A percentile compares a stretch with the other conserved stretches of the same genome.
These are phyloP conservation scores for Spilogale gracilis DNA, from an alignment of 2,113 vertebrate species.

Conservation along the genomic window DNA sequence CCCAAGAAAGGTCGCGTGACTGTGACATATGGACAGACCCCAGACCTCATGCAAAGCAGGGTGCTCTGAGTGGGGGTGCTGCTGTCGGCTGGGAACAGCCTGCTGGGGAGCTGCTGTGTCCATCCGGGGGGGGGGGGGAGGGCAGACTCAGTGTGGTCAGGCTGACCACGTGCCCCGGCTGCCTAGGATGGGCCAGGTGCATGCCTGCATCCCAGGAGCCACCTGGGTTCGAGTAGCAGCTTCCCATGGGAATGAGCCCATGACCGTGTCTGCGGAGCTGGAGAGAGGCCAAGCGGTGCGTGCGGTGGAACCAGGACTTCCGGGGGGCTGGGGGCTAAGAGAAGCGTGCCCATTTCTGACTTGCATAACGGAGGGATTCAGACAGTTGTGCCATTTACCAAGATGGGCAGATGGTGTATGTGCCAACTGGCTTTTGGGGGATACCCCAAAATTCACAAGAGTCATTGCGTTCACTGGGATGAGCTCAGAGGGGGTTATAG, in stretches of 20 bases:
- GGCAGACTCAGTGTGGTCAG: not conserved
- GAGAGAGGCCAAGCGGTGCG: not conserved
- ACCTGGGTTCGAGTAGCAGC: too few relatives aligned
- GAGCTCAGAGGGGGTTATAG: not conserved
- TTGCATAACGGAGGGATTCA: fast-evolving
- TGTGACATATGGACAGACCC: too few relatives aligned
- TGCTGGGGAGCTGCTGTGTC: not conserved
- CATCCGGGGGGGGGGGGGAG: not conserved
- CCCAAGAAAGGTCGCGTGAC: too few relatives aligned
- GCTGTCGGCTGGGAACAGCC: not conserved
- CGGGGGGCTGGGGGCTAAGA: fast-evolving
- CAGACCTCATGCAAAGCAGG: too few relatives aligned
- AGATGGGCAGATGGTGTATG: not conserved
- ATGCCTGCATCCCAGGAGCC: not conserved
- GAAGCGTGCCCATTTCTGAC: not conserved
- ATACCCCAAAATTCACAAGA: not conserved
- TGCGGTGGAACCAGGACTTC: not conserved
- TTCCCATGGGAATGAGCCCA: not conserved
- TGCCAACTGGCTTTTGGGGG: not conserved
- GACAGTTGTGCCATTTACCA: not conserved
- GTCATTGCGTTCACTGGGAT: not conserved
- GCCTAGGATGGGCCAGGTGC: not conserved
- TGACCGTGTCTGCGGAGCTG: fast-evolving
- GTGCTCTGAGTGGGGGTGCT: too few relatives aligned
- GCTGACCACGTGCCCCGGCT: not conserved